Evolutionary conservation across 2,797 vertebrate species (phyloP), one percentile per base, ranked within the genome.

Genomic region (Schizopygopsis malacanthus): DNA sequence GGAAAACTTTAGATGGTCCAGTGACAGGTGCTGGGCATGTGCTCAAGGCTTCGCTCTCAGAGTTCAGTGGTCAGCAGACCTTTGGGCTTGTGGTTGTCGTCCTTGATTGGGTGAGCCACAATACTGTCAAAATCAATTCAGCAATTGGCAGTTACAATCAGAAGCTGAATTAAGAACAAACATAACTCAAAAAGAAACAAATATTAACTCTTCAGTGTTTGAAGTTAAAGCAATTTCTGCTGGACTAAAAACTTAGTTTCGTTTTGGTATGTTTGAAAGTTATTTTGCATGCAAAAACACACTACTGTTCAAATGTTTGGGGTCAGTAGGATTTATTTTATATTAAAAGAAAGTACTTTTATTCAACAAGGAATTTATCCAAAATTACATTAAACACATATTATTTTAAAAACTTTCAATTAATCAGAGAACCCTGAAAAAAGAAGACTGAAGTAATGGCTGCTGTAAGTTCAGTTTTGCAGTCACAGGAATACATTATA

Each of bases 11-110:
- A 41, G n/a, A 83, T n/a, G 25, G 65, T 47, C 81, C 63, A 52
- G 59, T 52, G 69, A 71, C 77, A 75, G 71, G 37, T 50, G 81
- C n/a, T 20, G 43, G 43, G 67, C 47, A 79, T 61, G 43, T 75
- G 72, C 72, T 37, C 63, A 59, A 73, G 22, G 11, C 8, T 37
- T 41, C 33, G 7, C 28, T 41, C 92, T 97, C 92, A 99, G 89
- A 99, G 98, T 92, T 99, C 98, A 83, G 98, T 99, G 87, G 98
- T 99, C 92, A 99, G 95, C 92, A 99, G 96, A 92, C 97, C 96
- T 91, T 95, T 96, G 15, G 93, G 93, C 92, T 92, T 86, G 91
- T 92, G 37, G 90, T 93, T 91, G 86, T 97, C 95, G 87, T 96
- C 96, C 6, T 90, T 90, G 87, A 89, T 78, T 13, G 91, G 90